Conservation (phyloP, 23 tunicate species). For the Clavelina lepadiformis region DNA sequence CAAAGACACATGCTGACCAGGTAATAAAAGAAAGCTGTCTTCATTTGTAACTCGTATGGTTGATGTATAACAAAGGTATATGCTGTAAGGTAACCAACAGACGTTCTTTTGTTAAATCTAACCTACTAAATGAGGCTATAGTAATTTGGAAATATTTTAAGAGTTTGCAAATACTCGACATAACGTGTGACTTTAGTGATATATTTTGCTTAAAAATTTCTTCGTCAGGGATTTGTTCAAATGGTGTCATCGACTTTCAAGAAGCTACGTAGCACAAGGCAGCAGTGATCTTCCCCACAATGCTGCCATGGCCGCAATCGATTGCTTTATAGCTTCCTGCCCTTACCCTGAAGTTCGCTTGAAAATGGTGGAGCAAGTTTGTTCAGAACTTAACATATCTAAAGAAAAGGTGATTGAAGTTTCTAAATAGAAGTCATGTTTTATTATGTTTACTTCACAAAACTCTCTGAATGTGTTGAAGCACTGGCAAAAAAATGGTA, state of each 20-base stretch:
- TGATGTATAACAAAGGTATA: too few relatives aligned
- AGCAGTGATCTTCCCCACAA: constrained; percentile 7
- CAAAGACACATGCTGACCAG: constrained; percentile 42
- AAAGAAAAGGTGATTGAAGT: constrained; percentile 29
- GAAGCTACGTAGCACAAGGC: neutral
- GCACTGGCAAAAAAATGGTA: too few relatives aligned
- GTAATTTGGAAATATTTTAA: neutral
- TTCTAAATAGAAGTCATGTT: too few relatives aligned
- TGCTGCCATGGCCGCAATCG: constrained; percentile 61
- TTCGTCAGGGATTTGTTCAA: constrained; percentile 59
- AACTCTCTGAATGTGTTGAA: too few relatives aligned
- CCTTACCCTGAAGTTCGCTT: constrained; percentile 5
- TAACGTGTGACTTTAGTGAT: neutral
- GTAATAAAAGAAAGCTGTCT: constrained; percentile 1
- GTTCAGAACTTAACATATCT: constrained; percentile 37
- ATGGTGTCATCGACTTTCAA: constrained; percentile 57
- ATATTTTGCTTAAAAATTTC: too few relatives aligned
- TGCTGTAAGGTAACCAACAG: too few relatives aligned
- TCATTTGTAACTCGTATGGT: neutral
- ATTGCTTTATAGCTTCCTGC: constrained; percentile 76
- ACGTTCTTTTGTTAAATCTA: too few relatives aligned
- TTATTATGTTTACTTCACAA: too few relatives aligned
- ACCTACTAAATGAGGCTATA: too few relatives aligned
- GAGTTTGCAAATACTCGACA: neutral
- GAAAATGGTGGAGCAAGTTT: constrained; percentile 19